Evolutionary conservation across 2,113 vertebrate species (phyloP), one percentile per base, ranked within the genome.

Genomic region (Microcebus jonahi): DNA sequence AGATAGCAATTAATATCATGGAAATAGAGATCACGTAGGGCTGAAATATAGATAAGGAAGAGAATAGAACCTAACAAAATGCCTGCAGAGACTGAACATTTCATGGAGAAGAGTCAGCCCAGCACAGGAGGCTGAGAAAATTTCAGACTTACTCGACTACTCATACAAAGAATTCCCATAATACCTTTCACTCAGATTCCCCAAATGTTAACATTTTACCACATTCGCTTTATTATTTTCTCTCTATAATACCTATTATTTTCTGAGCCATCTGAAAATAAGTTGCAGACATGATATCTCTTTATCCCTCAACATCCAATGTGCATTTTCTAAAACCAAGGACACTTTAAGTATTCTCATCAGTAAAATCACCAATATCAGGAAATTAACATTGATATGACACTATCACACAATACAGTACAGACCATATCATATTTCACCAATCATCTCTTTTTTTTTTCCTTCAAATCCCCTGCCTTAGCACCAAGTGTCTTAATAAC

Each of bases 191-290:
- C 27, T 12, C 9, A 50, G 48, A 94, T 48, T 39, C 65, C 31
- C 39, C 73, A 50, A 50, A 63, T 55, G 45, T 77, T 92, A 94
- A 88, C 27, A 45, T 48, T 45, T 76, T 87, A 39, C 31, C 23
- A 21, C 29, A 75, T 48, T 84, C 75, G 48, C 86, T 55, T 88
- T 63, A 31, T 88, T 23, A 59, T 65, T 88, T 88, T 87, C 75
- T 89, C 4, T 90, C 13, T 79, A 29, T 90, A 27, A 48, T 81
- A 86, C 5, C n/a, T 61, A 48, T 77, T 53, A 14, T 53, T 79
- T 87, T 90, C 57, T n/a, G 23, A 88, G 70, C 50, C 50, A 67
- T 67, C 84, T 79, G 80, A 80, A 96, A 95, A 61, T 73, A 81
- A 82, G 63, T 86, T 94, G 70, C 29, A 90, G 53, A 61, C 18